Evolutionary conservation across 23 tunicate genomes (phyloP).

Genomic region (Oikopleura vanhoeffeni): DNA sequence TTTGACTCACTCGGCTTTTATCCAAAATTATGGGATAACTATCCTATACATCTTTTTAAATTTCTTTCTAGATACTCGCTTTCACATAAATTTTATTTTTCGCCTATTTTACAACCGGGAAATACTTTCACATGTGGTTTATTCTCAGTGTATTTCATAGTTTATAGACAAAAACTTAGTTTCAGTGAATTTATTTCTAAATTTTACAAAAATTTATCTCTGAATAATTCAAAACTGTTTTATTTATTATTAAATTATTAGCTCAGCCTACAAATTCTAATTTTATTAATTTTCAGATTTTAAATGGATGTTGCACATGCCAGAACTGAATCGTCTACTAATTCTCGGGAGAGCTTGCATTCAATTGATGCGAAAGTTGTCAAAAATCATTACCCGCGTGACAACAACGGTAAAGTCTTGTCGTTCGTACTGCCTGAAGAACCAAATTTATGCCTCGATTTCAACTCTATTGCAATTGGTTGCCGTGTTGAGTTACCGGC

Average conservation of each 20-base stretch:
- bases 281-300: not conserved
- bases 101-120: not conserved
- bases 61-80: not conserved
- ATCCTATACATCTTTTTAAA: not conserved
- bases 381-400: not conserved
- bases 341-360: not conserved
- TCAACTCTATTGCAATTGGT: not conserved
- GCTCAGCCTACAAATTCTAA: not conserved
- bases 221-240: not conserved
- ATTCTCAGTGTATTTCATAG: not conserved
- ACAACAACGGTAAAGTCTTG: not conserved
- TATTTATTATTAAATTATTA: not conserved
- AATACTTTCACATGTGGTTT: not conserved
- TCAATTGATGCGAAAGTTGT: not conserved
- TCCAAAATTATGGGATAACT: not conserved
- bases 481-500: not conserved
- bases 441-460: not conserved
- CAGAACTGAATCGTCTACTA: not conserved
- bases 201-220: not conserved
- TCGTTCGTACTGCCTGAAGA: not conserved
- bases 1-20: not conserved
- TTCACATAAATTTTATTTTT: not conserved
- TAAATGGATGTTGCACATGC: not conserved
- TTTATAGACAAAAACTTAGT: not conserved
- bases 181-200: not conserved